Evolutionary conservation across 1,140 invertebrate species (phyloP).

Genomic region (Zaprionus gabonicus): DNA sequence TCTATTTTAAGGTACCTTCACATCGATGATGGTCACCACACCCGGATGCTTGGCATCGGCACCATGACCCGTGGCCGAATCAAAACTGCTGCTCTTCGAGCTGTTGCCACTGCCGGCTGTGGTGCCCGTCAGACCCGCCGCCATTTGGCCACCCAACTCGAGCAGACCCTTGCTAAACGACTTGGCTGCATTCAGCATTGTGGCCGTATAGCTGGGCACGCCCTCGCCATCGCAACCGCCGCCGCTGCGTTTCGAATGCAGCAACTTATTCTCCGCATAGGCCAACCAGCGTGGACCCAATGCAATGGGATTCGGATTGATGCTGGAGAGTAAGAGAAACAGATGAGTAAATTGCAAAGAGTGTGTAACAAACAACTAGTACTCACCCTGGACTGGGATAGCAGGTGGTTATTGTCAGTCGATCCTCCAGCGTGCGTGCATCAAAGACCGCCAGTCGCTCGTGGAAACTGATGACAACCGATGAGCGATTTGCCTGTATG

Average conservation of each 20-base stretch:
- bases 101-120: slow-evolving; percentile 80
- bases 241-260: slow-evolving; percentile 92
- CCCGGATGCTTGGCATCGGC: slow-evolving; percentile 91
- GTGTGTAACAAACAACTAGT: too few species aligned
- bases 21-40: slow-evolving; percentile 94
- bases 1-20: slow-evolving; percentile 86
- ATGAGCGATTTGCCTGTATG: slow-evolving; percentile 92
- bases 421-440: slow-evolving; percentile 93
- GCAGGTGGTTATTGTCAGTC: slow-evolving; percentile 94
- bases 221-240: slow-evolving; percentile 92
- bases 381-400: slow-evolving; percentile 90
- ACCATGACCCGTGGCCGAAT: slow-evolving; percentile 67
- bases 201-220: slow-evolving; percentile 97
- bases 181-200: slow-evolving; percentile 97
- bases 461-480: slow-evolving; percentile 93
- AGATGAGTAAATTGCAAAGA: neutral
- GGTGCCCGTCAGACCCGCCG: slow-evolving; percentile 91
- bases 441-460: slow-evolving; percentile 97
- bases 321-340: slow-evolving; percentile 85
- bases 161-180: slow-evolving; percentile 93
- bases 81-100: slow-evolving; percentile 84
- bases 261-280: slow-evolving; percentile 93
- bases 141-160: slow-evolving; percentile 97
- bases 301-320: slow-evolving; percentile 94
- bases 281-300: slow-evolving; percentile 93